Base-by-base conservation (phyloP, 1,140 invertebrate species). In the Parasteatoda tepidariorum region DNA sequence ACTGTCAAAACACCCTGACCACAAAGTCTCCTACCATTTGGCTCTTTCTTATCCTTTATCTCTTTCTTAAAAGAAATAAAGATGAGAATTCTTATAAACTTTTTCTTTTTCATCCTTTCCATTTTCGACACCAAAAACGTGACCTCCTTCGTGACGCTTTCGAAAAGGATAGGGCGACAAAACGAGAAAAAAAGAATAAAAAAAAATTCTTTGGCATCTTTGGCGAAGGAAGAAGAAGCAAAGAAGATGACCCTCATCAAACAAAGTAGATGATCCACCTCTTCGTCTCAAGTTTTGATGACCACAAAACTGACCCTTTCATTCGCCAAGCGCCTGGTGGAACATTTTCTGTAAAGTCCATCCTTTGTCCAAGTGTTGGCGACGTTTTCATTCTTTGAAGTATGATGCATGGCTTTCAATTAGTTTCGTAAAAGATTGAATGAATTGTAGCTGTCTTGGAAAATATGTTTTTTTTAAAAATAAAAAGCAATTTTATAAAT, bases 1-100 rank as follows among this genome's bases (percentile, higher is more conserved):
- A 18, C 75, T 78, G 78, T 82, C 78, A 82, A 33, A 71, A 82
- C 54, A 61, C 30, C 31, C 66, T 82, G 78, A 82, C 78, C 78
- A 62, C 67, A 54, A 48, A 68, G 66, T 70, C 54, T 6, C 31
- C 41, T 67, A 22, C 18, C 57, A 15, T 59, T 68, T 68, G 30
- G 26, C 18, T 48, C 18, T 18, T 13, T 4, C 18, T 18, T 13
- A 18, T 48, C 38, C 4, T 18, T 48, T 48, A 18, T 48, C 38
- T 48, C n/a, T n/a, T 48, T 48, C 18, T 13, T 13, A 4, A 48
- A 18, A 48, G 38, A 48, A 48, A 48, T 48, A 18, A 48, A 48
- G 38, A 48, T 48, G 18, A 48, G 9, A 48, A 48, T 48, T 48
- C 38, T 48, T 48, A 41, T 7, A 11, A n/a, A 26, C 34, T 70